These are phyloP conservation scores for Eudyptes chrysolophus DNA, from an alignment of 2,113 vertebrate species.

Conservation along the genomic window DNA sequence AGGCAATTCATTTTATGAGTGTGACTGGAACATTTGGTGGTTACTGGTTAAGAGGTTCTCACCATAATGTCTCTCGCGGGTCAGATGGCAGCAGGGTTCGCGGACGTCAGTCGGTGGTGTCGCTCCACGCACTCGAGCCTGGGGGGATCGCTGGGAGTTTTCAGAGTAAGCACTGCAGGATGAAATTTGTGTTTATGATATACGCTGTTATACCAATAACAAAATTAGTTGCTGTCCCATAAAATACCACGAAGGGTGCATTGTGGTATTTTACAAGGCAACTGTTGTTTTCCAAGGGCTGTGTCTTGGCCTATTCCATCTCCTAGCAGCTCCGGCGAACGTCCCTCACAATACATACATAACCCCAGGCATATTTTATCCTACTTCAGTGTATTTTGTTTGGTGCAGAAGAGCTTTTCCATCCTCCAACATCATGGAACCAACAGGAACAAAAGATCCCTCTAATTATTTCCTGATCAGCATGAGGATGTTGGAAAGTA, in stretches of 20 bases:
- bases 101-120: neutral
- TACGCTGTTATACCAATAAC: neutral
- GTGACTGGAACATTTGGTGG: neutral
- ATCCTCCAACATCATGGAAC: neutral
- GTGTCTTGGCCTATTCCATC: neutral
- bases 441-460: neutral
- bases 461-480: neutral
- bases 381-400: neutral
- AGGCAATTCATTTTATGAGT: neutral
- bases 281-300: neutral
- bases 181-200: neutral
- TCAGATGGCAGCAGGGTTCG: neutral
- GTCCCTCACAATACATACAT: fast-evolving
- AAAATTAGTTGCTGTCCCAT: neutral
- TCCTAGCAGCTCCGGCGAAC: neutral
- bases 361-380: neutral
- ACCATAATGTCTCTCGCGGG: neutral
- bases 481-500: neutral
- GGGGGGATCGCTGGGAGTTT: neutral
- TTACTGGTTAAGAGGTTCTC: neutral
- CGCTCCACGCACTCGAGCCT: neutral
- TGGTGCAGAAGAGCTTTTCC: neutral
- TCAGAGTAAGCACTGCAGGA: neutral
- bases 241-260: neutral
- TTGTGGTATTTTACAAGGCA: neutral